phyloP scores from a whole-genome alignment of 2,888 invertebrate genomes.

The Cataglyphis cursor region DNA sequence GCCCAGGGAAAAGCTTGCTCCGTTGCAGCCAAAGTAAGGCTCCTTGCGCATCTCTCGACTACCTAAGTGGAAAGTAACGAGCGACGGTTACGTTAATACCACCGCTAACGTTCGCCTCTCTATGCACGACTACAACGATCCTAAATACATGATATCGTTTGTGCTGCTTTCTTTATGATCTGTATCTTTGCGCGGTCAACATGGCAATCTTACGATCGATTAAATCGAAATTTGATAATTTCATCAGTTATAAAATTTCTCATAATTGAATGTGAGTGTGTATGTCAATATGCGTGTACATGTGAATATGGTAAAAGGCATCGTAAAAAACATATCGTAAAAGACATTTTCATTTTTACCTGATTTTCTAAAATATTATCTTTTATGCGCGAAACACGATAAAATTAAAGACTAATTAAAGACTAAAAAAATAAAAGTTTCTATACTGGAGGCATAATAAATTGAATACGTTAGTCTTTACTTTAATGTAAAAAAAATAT shows the following conservation, averaged over 20 bases:
- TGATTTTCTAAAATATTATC: not conserved
- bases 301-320: not conserved
- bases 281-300: not conserved
- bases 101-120: constrained; percentile 35
- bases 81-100: constrained; percentile 60
- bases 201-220: not conserved
- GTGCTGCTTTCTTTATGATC: constrained; percentile 25
- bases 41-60: constrained; percentile 37
- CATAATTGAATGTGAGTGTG: not conserved
- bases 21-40: constrained; percentile 40
- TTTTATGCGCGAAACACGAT: not conserved
- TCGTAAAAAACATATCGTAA: not conserved
- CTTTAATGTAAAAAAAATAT: not conserved
- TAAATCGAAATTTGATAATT: constrained; percentile 6
- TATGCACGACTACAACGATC: constrained; percentile 32
- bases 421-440: not conserved
- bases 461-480: not conserved
- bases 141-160: constrained; percentile 67
- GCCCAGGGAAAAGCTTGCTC: constrained; percentile 42
- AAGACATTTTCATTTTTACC: not conserved
- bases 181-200: not conserved
- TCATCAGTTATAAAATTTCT: not conserved
- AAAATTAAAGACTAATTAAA: not conserved
- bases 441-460: not conserved
- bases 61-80: constrained; percentile 72